Evolutionary conservation across 2,888 invertebrate genomes (phyloP).

Genomic region (Drosophila paranaensis): DNA sequence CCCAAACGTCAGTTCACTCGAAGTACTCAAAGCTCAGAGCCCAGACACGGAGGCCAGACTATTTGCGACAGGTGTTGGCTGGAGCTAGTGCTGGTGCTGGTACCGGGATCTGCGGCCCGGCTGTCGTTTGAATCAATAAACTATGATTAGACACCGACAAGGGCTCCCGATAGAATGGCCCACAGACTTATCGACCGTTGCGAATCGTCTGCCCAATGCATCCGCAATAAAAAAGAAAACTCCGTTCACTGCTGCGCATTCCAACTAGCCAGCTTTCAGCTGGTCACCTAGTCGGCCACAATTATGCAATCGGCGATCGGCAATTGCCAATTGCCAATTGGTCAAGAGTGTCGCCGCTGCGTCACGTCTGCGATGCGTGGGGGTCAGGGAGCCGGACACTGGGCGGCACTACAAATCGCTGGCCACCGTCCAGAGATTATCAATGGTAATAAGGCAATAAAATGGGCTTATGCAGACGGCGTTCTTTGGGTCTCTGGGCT

Average conservation of each 20-base stretch:
- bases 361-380: slow-evolving; percentile 64
- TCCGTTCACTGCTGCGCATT: slow-evolving; percentile 66
- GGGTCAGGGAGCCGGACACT: slow-evolving; percentile 67
- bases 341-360: slow-evolving; percentile 61
- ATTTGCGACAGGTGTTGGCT: slow-evolving; percentile 56
- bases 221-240: slow-evolving; percentile 74
- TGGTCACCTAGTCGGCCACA: slow-evolving; percentile 40
- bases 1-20: slow-evolving; percentile 56
- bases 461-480: slow-evolving; percentile 30
- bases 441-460: slow-evolving; percentile 76
- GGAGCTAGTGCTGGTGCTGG: slow-evolving; percentile 9
- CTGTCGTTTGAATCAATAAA: slow-evolving; percentile 79
- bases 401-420: slow-evolving; percentile 47
- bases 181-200: slow-evolving; percentile 60
- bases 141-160: slow-evolving; percentile 66
- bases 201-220: slow-evolving; percentile 76
- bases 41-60: slow-evolving; percentile 9
- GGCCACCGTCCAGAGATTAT: slow-evolving; percentile 78
- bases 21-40: background rate
- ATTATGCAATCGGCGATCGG: slow-evolving; percentile 53
- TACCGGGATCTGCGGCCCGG: slow-evolving; percentile 37
- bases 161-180: slow-evolving; percentile 40
- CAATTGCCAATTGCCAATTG: slow-evolving; percentile 58
- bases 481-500: background rate
- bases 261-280: slow-evolving; percentile 33